Base-by-base conservation (phyloP, 2,113 vertebrate genomes). In the Tamias sibiricus region DNA sequence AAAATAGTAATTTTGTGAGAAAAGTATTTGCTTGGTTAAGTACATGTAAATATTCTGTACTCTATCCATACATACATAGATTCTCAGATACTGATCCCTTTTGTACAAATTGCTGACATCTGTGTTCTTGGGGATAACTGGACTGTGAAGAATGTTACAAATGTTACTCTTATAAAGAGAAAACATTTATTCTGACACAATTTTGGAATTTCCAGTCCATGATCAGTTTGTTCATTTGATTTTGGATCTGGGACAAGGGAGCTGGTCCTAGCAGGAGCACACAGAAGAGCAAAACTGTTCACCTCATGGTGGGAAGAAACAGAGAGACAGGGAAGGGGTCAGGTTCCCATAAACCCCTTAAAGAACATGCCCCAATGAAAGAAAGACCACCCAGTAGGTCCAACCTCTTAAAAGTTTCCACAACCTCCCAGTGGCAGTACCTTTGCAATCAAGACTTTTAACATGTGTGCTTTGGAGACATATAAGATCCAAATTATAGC, bases 341-440 rank as follows among this genome's bases (percentile, higher is more conserved):
- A 9, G 35, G 32, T 4, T 22, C 32, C 4, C 42, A 47, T 24
- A 13, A 47, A n/a, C 32, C 40, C 10, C 6, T 35, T 66, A 6
- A 13, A 19, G 2, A 1, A 2, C 8, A 54, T 37, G n/a, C 4
- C 6, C 8, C 26, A 26, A 20, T 69, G 44, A 49, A 40, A 4
- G n/a, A 71, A 52, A 54, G 5, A 54, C 12, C 14, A 30, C 7
- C 4, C 22, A n/a, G n/a, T 52, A 17, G n/a, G 22, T 14, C 6
- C 2, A 0, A 54, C 66, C 59, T 20, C 4, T 44, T 52, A 4
- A 40, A 40, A 4, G 28, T 54, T n/a, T 52, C 35, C 30, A 37
- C 7, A 40, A 14, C 9, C 1, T n/a, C 4, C 35, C 24, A 35
- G 22, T 47, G 13, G 32, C 20, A 35, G 1, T 42, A 68, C 32